These are phyloP conservation scores for Tyto alba DNA, from an alignment of 2,113 vertebrate genomes.

Conservation along the genomic window DNA sequence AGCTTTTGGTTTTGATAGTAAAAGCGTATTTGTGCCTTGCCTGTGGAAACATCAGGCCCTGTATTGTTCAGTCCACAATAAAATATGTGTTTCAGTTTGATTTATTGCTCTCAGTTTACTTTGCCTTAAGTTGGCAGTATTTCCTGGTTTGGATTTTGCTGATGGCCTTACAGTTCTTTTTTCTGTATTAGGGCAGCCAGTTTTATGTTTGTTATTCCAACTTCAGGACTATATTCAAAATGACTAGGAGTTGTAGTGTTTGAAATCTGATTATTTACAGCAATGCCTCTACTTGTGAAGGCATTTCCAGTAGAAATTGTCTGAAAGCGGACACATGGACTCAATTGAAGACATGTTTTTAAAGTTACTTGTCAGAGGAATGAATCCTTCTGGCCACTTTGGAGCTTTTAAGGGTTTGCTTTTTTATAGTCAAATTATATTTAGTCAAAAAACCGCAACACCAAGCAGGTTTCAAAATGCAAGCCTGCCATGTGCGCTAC, in stretches of 20 bases:
- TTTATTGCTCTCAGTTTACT: slow-evolving; percentile 54
- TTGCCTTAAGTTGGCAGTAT: slow-evolving; percentile 42
- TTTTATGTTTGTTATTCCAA: slow-evolving; percentile 35
- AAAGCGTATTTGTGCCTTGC: slow-evolving; percentile 36
- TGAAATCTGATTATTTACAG: slow-evolving; percentile 55
- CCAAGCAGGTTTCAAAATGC: neutral
- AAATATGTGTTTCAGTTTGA: slow-evolving; percentile 45
- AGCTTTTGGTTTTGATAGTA: slow-evolving; percentile 46
- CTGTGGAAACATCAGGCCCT: slow-evolving; percentile 17
- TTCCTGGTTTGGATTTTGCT: slow-evolving; percentile 48
- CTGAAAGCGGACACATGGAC: slow-evolving; percentile 45
- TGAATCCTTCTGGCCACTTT: slow-evolving; percentile 1
- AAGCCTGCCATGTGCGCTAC: neutral
- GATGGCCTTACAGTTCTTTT: slow-evolving; percentile 32
- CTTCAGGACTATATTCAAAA: slow-evolving; percentile 33
- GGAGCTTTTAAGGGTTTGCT: neutral
- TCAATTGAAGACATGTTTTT: slow-evolving; percentile 49
- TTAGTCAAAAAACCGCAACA: neutral
- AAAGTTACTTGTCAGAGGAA: slow-evolving; percentile 42
- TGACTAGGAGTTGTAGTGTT: neutral
- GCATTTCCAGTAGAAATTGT: slow-evolving; percentile 34
- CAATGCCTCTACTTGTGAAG: slow-evolving; percentile 19
- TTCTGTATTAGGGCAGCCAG: neutral
- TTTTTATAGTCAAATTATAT: neutral
- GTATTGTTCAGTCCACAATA: slow-evolving; percentile 28